These are phyloP conservation scores for Coracopsis vasa DNA, from an alignment of 2,113 vertebrate genomes.

Conservation along the genomic window DNA sequence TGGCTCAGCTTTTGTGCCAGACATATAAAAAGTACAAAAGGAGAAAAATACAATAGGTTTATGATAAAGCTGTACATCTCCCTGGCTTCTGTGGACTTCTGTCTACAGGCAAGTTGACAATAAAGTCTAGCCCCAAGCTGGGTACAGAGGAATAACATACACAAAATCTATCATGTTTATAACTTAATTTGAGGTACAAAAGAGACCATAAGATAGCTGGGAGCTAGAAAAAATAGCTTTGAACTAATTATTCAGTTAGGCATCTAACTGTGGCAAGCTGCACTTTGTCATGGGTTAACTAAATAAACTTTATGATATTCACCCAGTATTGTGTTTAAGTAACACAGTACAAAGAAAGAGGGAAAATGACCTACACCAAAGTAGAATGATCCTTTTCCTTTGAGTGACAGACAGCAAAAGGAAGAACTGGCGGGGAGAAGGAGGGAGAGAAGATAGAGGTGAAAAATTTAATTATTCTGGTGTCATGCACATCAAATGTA, in stretches of 20 bases:
- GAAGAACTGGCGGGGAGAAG: background rate
- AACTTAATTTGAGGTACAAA: background rate
- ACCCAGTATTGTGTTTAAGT: background rate
- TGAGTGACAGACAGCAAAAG: background rate
- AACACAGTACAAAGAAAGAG: background rate
- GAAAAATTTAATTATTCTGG: background rate
- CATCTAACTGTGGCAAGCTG: background rate
- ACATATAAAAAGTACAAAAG: background rate
- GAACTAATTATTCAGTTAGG: background rate
- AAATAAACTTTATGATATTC: background rate
- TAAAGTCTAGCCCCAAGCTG: background rate
- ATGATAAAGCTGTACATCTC: background rate
- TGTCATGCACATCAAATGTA: background rate
- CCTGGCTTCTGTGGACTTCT: background rate
- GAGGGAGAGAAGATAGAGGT: accelerated
- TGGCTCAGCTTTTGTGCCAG: background rate
- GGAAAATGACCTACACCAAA: background rate
- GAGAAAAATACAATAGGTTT: background rate
- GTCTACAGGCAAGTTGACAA: background rate
- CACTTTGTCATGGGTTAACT: background rate
- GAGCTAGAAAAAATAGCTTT: background rate
- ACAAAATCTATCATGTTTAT: background rate
- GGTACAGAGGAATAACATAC: background rate
- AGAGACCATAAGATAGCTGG: background rate
- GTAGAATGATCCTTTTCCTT: background rate